Evolutionary conservation across 2,888 invertebrate species (phyloP).

Genomic region (Notocelia uddmanniana): DNA sequence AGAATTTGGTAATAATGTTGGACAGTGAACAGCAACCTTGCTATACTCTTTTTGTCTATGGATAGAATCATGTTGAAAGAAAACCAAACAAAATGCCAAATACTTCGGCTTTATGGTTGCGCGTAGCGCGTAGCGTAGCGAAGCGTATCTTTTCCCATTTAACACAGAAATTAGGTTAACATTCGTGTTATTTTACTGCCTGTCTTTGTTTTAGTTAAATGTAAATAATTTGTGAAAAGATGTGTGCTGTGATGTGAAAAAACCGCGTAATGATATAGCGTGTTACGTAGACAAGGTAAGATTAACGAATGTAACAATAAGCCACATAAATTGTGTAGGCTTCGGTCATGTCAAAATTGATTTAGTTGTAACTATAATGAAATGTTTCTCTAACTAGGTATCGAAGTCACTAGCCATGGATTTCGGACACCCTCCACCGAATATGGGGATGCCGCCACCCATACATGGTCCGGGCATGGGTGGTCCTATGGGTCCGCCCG

Average conservation of each 20-base stretch:
- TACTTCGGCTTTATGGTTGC: constrained; percentile 31
- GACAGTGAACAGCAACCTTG: constrained; percentile 13
- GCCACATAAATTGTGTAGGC: constrained; percentile 29
- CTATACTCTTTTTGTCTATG: constrained; percentile 3
- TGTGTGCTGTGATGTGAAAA: constrained; percentile 63
- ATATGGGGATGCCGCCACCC: constrained; percentile 78
- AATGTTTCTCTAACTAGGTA: constrained; percentile 80
- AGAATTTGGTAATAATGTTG: neutral
- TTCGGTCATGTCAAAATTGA: constrained; percentile 13
- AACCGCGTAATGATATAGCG: constrained; percentile 74
- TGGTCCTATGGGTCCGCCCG: constrained; percentile 67
- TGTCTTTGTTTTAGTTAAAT: constrained; percentile 60
- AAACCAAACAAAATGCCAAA: constrained; percentile 32
- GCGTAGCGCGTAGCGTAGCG: constrained; percentile 31
- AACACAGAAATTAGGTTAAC: constrained; percentile 70
- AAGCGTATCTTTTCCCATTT: constrained; percentile 59
- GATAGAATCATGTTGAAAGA: constrained; percentile 1
- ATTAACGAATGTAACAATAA: constrained; percentile 46
- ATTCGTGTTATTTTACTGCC: constrained; percentile 59
- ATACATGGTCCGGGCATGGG: constrained; percentile 59
- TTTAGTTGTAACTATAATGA: constrained; percentile 59
- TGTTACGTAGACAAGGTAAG: constrained; percentile 74
- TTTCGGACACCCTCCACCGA: constrained; percentile 81
- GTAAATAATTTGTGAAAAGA: constrained; percentile 57
- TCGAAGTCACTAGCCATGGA: constrained; percentile 79